Conservation (phyloP, 2,797 vertebrate species). For the Lacerta agilis region DNA sequence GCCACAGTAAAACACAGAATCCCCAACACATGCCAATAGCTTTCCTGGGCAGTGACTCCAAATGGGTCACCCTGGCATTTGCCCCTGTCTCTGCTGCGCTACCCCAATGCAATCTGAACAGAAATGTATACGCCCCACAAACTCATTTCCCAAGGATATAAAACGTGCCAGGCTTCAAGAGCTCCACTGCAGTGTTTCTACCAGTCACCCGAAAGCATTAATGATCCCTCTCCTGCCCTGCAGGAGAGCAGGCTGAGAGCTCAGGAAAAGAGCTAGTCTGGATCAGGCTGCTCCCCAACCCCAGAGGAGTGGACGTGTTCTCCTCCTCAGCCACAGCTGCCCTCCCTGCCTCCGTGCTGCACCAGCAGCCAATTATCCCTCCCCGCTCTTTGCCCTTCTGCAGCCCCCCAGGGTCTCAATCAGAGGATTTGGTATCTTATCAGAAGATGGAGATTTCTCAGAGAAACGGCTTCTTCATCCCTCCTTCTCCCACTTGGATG, state of each 20-base stretch:
- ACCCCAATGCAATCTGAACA: neutral
- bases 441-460: constrained; percentile 8
- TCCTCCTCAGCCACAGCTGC: neutral
- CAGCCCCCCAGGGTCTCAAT: neutral
- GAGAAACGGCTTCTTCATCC: neutral
- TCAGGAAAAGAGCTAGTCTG: neutral
- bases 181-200: neutral
- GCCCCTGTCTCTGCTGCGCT: neutral
- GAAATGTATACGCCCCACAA: neutral
- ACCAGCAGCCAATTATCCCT: neutral
- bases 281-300: neutral
- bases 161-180: neutral
- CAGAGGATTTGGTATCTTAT: neutral
- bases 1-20: neutral
- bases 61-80: neutral
- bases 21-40: neutral
- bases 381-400: neutral
- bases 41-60: neutral
- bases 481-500: neutral
- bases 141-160: neutral
- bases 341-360: neutral
- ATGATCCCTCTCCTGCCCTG: neutral
- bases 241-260: neutral
- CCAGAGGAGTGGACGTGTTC: neutral
- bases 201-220: neutral